Evolutionary conservation across 2,888 invertebrate genomes (phyloP), one percentile per base, ranked within the genome.

Genomic region (Timandra comae): DNA sequence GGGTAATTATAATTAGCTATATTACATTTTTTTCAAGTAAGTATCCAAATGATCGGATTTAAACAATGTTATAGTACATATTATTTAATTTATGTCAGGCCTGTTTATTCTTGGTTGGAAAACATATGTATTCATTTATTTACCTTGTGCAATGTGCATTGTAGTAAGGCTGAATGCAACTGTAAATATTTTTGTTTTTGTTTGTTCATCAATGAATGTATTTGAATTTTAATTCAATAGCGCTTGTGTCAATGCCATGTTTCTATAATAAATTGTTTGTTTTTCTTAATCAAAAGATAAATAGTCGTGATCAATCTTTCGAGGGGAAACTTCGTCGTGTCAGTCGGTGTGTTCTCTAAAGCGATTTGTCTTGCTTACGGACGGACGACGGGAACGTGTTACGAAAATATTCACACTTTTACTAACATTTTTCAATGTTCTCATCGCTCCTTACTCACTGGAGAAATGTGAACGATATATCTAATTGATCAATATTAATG

Each of bases 321-420:
- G 30, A 29, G 33, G 42, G 37, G 42, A 52, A 51, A 55, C 49
- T 52, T 53, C 41, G 51, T 56, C 49, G 50, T 35, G 41, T 34
- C 7, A 16, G 24, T 24, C 32, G 36, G 35, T 44, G 35, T 45
- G 30, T 41, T 37, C 16, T 16, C 16, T 16, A 34, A 37, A 43
- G 41, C 54, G 49, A 62, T 59, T 57, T 56, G 55, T 62, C 59
- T 59, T 56, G 48, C 53, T 57, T 60, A 52, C 50, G n/a, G n/a
- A n/a, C n/a, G n/a, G n/a, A n/a, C n/a, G 39, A 39, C 26, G 35
- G 43, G 32, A 46, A 49, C 49, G 43, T 49, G 46, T 46, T 50
- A 39, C 49, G 43, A 35, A 41, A 49, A 46, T 46, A 42, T 43
- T 43, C 16, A 44, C 42, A 46, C 44, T 43, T 43, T 46, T 43